Conservation (phyloP, 2,797 vertebrate species). For the Diglossa cyanea region DNA sequence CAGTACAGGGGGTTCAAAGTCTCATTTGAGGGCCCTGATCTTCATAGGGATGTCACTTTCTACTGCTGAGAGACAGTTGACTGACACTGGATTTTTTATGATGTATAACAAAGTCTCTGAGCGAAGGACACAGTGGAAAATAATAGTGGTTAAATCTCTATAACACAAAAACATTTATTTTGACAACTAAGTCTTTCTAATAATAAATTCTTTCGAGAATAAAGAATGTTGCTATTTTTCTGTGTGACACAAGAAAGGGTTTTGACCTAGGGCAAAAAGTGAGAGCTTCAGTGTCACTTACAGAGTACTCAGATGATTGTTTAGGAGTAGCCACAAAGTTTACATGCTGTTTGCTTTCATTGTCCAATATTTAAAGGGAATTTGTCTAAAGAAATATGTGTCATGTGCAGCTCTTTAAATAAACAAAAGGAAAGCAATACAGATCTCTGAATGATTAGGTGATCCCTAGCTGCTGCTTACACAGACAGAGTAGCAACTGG, state of each 20-base stretch:
- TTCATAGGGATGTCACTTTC: background rate
- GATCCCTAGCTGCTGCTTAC: constrained; percentile 23
- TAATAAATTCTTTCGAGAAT: background rate
- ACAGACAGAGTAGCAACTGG: constrained; percentile 52
- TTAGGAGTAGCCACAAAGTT: background rate
- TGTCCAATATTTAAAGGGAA: constrained; percentile 61
- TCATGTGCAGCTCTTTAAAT: constrained; percentile 40
- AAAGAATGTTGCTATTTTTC: background rate
- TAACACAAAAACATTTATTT: background rate
- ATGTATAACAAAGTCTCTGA: background rate
- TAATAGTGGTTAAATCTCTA: background rate
- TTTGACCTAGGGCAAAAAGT: background rate
- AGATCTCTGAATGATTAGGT: constrained; percentile 49
- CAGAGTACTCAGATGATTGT: background rate
- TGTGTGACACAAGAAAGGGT: background rate
- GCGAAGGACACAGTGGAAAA: background rate
- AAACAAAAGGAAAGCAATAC: constrained; percentile 12
- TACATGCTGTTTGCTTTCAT: background rate
- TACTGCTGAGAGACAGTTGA: background rate
- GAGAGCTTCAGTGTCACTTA: background rate
- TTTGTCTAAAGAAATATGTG: constrained; percentile 1
- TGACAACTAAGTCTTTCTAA: background rate
- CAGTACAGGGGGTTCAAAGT: background rate
- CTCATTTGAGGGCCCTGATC: background rate
- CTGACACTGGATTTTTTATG: background rate